Base-by-base conservation (phyloP, 64 coral and sea anemone genomes). In the Catalaphyllia jardinei region DNA sequence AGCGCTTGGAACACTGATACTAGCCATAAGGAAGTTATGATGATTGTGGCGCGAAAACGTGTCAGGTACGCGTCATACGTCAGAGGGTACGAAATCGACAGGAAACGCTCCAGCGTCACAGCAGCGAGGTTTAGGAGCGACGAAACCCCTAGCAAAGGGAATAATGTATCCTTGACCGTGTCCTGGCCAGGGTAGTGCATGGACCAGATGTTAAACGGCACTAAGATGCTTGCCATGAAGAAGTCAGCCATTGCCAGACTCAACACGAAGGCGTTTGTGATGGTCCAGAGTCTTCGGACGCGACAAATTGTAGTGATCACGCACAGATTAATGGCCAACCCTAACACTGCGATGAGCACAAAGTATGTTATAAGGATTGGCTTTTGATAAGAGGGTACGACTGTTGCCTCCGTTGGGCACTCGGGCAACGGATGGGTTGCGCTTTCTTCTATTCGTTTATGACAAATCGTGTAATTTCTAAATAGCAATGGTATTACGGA, bases 111-210 rank as follows among this genome's bases (percentile, higher is more conserved):
- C 27, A 97, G 52, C 10, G 95, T 97, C n/a, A 97, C 95, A 2
- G 91, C 95, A 42, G 91, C 89, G 7, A 97, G 90, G 63, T 91
- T 97, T 19, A 97, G 76, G 16, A 97, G 83, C 22, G 95, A 97
- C 8, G 95, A 83, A 8, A 86, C 87, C 8, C 95, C 95, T 17
- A 97, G 62, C 0, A 97, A 74, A 1, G 95, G 87, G 28, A 97
- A 90, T 3, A 93, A 16, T 0, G 84, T 90, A 57, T 97, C 92
- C 4, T 91, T 80, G 3, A 87, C 31, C 7, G 19, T 71, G 15
- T 39, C 52, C 19, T 67, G 24, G 46, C 73, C 49, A 7, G 35
- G 67, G 3, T 79, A 6, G n/a, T 82, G 79, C 49, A 81, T 42
- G 52, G 79, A 89, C 15, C 87, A 35, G 60, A 97, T 91, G 29